phyloP scores from a whole-genome alignment of 2,797 vertebrate genomes.

The Uromys caudimaculatus region DNA sequence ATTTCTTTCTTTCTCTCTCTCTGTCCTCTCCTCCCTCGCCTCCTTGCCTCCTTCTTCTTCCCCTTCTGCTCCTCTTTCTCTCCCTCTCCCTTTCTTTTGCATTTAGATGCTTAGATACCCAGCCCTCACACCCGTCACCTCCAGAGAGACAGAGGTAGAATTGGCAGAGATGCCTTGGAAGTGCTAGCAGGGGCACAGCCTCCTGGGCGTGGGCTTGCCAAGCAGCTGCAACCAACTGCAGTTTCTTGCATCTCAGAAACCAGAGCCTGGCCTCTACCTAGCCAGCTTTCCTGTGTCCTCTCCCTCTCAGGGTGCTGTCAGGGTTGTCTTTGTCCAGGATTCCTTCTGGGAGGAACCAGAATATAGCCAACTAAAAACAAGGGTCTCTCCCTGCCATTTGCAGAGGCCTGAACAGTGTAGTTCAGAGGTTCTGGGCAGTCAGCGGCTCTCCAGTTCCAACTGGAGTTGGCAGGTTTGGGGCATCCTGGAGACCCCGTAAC shows the following conservation, averaged over 20 bases:
- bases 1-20: background rate
- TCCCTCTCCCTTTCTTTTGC: background rate
- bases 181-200: background rate
- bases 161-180: background rate
- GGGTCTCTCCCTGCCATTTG: background rate
- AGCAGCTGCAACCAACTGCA: background rate
- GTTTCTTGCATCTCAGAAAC: background rate
- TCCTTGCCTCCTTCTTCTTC: background rate
- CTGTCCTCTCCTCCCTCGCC: background rate
- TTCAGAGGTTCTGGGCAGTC: background rate
- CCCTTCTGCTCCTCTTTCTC: background rate
- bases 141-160: background rate
- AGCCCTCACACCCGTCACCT: background rate
- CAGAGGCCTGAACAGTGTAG: background rate
- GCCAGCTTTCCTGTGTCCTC: background rate
- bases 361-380: background rate
- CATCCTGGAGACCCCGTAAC: background rate
- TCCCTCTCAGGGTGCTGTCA: background rate
- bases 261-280: background rate
- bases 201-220: background rate
- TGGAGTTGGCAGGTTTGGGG: background rate
- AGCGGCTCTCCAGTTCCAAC: background rate
- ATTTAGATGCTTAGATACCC: background rate
- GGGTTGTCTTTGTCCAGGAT: background rate
- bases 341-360: background rate